These are phyloP conservation scores for Xestobium rufovillosum DNA, from an alignment of 2,888 invertebrate species.

Conservation along the genomic window DNA sequence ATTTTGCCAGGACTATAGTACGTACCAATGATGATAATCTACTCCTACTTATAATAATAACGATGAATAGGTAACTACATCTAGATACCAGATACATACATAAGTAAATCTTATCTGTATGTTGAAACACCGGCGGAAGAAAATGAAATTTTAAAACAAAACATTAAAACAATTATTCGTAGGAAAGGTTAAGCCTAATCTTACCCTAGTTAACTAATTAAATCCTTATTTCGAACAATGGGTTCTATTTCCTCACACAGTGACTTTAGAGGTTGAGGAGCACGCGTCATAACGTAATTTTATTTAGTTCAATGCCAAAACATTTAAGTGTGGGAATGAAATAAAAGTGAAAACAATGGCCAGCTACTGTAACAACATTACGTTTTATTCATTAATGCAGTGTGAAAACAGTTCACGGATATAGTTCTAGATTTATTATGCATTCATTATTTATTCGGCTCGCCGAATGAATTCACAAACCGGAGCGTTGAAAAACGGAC, in stretches of 20 bases:
- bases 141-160: too few species aligned
- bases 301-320: constrained; percentile 42
- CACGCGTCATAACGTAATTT: constrained; percentile 33
- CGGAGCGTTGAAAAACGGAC: too few species aligned
- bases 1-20: too few species aligned
- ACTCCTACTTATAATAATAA: too few species aligned
- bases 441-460: too few species aligned
- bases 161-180: too few species aligned
- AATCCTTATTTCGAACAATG: constrained; percentile 21
- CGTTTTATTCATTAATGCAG: constrained; percentile 1
- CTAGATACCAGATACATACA: too few species aligned
- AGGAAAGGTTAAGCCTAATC: constrained; percentile 3
- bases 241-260: constrained; percentile 31
- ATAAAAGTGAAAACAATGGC: constrained; percentile 38
- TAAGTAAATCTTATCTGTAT: too few species aligned
- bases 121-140: too few species aligned
- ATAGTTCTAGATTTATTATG: not conserved
- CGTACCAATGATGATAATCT: too few species aligned
- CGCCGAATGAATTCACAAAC: too few species aligned
- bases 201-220: constrained; percentile 2
- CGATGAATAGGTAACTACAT: too few species aligned
- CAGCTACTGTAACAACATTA: constrained; percentile 4
- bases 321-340: constrained; percentile 38
- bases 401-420: constrained; percentile 20
- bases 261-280: constrained; percentile 27